Conservation (phyloP, 30 jellyfish, hydroid and myxozoan genomes). For the Pelagia noctiluca region DNA sequence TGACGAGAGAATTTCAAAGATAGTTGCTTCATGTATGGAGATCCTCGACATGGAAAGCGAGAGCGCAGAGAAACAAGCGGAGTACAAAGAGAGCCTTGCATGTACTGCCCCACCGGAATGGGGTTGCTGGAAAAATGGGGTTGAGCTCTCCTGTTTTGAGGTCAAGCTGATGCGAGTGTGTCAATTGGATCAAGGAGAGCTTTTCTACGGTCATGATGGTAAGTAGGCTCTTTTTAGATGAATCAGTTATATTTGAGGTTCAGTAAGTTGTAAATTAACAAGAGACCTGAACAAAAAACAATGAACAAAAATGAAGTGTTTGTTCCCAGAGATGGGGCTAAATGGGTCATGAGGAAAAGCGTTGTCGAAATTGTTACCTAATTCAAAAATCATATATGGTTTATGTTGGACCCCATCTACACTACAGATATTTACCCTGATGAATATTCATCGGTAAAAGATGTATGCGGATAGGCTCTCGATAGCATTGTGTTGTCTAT, state of each 20-base stretch:
- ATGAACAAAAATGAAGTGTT: too few species aligned
- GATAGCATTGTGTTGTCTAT: too few species aligned
- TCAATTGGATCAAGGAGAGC: conserved; percentile 65
- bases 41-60: conserved; percentile 36
- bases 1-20: conserved; percentile 81
- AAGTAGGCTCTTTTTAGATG: neutral
- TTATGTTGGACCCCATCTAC: too few species aligned
- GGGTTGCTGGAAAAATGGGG: conserved; percentile 99
- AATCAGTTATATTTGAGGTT: neutral
- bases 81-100: conserved; percentile 63
- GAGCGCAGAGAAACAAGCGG: conserved; percentile 38
- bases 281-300: too few species aligned
- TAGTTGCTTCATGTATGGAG: conserved; percentile 82
- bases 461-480: too few species aligned
- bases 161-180: conserved; percentile 92
- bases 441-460: too few species aligned
- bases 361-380: too few species aligned
- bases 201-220: conserved; percentile 86
- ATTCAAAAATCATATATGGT: too few species aligned
- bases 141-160: conserved; percentile 95
- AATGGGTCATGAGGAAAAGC: too few species aligned
- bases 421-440: too few species aligned
- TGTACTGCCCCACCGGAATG: conserved; percentile 99
- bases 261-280: too few species aligned
- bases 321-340: too few species aligned